A percentile compares a stretch with the other conserved stretches of the same genome.
Evolutionary conservation across 2,113 vertebrate genomes (phyloP).

Genomic region (Heterotis niloticus): DNA sequence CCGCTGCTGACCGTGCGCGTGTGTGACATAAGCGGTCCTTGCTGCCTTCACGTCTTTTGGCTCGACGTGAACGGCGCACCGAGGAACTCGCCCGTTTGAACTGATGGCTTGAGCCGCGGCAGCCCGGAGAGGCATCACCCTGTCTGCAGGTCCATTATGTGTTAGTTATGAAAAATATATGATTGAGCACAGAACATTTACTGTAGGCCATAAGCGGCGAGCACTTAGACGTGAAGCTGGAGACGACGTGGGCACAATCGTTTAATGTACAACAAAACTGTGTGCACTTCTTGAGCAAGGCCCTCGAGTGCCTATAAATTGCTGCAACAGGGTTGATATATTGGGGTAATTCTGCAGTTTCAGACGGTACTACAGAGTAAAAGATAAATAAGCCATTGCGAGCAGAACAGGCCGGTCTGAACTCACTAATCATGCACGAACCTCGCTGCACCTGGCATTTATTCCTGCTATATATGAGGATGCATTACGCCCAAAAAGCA

Average conservation of each 20-base stretch:
- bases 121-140: neutral
- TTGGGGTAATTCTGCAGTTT: conserved; percentile 6
- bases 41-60: no score
- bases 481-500: neutral
- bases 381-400: neutral
- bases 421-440: neutral
- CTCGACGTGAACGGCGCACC: neutral
- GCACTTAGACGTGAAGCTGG: neutral
- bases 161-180: conserved; percentile 15
- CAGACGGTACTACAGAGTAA: conserved; percentile 17
- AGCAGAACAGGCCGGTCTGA: neutral
- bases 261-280: conserved; percentile 8
- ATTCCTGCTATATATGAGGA: neutral
- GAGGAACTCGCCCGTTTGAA: neutral
- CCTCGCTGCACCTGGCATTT: neutral
- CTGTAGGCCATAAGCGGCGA: conserved; percentile 17
- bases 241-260: neutral
- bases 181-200: conserved; percentile 8
- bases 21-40: no score
- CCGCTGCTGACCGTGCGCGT: no score
- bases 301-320: conserved; percentile 3
- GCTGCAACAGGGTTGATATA: neutral
- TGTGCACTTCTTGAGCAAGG: neutral
- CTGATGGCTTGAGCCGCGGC: neutral
- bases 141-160: neutral